phyloP scores from a whole-genome alignment of 2,113 vertebrate species.

The Bagarius yarrelli region DNA sequence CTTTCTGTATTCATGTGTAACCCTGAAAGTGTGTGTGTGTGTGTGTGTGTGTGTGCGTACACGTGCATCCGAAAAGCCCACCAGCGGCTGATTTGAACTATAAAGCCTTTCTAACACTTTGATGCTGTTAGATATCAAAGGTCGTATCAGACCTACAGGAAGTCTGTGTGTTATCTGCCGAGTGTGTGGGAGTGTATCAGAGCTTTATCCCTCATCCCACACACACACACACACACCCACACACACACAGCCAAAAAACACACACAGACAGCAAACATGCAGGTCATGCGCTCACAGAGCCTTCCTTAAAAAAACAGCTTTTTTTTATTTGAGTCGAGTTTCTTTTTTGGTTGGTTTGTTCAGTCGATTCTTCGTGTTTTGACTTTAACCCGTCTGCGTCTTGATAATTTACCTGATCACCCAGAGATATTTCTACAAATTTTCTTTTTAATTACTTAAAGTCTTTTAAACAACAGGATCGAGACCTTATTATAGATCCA shows the following conservation, averaged over 20 bases:
- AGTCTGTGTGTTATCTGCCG: slow-evolving; percentile 56
- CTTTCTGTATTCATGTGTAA: background rate
- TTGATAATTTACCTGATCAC: background rate
- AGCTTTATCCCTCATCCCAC: slow-evolving; percentile 45
- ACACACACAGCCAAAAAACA: background rate
- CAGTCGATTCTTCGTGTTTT: too few species aligned
- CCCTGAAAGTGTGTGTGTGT: background rate
- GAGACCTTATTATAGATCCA: too few species aligned
- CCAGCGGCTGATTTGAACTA: slow-evolving; percentile 34
- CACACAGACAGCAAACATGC: background rate
- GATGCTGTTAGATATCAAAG: slow-evolving; percentile 49
- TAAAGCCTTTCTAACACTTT: slow-evolving; percentile 40
- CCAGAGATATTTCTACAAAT: too few species aligned
- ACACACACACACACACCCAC: background rate
- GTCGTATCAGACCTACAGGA: slow-evolving; percentile 56
- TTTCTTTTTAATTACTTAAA: too few species aligned
- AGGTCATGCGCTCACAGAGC: too few species aligned
- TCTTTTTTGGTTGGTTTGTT: too few species aligned
- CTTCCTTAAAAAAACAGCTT: too few species aligned
- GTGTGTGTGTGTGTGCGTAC: background rate
- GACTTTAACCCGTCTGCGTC: background rate
- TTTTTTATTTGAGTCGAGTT: too few species aligned
- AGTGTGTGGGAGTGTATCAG: slow-evolving; percentile 45
- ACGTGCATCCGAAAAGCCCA: too few species aligned
- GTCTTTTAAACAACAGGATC: too few species aligned